Base-by-base conservation (phyloP, 2,113 vertebrate species). In the Chitala chitala region DNA sequence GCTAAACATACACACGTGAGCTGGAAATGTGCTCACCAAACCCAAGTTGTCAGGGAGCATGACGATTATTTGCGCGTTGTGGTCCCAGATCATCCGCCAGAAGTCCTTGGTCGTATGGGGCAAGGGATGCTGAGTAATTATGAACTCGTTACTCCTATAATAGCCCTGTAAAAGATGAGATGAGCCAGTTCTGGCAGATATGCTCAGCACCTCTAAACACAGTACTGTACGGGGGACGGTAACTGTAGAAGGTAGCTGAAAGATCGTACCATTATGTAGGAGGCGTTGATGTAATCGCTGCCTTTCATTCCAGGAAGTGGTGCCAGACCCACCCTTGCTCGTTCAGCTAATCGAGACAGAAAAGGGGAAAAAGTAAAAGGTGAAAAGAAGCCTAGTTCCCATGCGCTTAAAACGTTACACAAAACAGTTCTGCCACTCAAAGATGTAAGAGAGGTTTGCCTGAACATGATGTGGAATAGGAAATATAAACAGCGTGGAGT, bases 51-150 rank as follows among this genome's bases (percentile, higher is more conserved):
- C 97, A 0, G 97, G 95, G 88, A 99, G 86, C 97, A 99, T 99
- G 88, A 99, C 94, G 26, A 98, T 98, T 84, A 98, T 97, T 86
- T 99, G 96, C 69, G 96, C 95, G 0, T 99, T 99, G 81, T 99
- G 96, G 86, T 99, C 96, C 97, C 96, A 99, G 82, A 99, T 99
- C 97, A 99, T 99, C 79, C 96, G 86, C 97, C 96, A 99, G 88
- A 98, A 99, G 78, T 99, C 96, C 82, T 95, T 98, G 80, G 94
- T 99, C 0, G 96, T 99, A 77, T 98, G 96, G 73, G 97, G 96
- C 87, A 99, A 90, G 42, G 96, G 97, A 85, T 99, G 97, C 88
- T 99, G 96, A 78, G 95, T 99, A 84, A 98, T 93, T 84, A 99
- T 97, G 85, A 99, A 99, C 89, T 99, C 96, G 31, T 96, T 99